A percentile compares a stretch with the other conserved stretches of the same genome.
Evolutionary conservation across 2,113 vertebrate species (phyloP).

Genomic region (Oplegnathus fasciatus): DNA sequence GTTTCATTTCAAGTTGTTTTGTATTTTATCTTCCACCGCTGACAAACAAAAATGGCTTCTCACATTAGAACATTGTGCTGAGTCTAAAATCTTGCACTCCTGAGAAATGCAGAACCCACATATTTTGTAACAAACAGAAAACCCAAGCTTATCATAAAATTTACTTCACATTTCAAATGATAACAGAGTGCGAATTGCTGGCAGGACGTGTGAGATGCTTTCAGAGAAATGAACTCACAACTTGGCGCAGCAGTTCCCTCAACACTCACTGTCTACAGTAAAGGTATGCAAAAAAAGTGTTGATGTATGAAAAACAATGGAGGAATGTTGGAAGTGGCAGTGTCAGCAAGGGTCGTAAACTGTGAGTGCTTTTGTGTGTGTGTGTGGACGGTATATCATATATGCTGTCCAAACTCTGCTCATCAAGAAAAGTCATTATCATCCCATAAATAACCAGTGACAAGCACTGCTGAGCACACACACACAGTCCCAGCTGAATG

Average conservation of each 20-base stretch:
- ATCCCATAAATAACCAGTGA: conserved; percentile 79
- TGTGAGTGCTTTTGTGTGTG: conserved; percentile 24
- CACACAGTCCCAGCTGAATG: conserved; percentile 75
- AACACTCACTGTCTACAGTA: conserved; percentile 47
- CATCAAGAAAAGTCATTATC: conserved; percentile 75
- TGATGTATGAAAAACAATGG: conserved; percentile 74
- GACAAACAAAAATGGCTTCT: conserved; percentile 56
- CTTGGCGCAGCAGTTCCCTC: conserved; percentile 25
- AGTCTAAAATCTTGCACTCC: conserved; percentile 20
- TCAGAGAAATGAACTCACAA: conserved; percentile 66
- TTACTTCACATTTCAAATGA: conserved; percentile 43
- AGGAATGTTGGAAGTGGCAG: conserved; percentile 72
- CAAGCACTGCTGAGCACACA: conserved; percentile 73
- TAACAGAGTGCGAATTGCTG: conserved; percentile 43
- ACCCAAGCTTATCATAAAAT: conserved; percentile 52
- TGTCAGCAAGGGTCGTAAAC: conserved; percentile 74
- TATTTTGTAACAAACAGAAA: conserved; percentile 58
- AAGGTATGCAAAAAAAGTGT: conserved; percentile 68
- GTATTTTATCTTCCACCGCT: conserved; percentile 29
- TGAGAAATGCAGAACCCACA: conserved; percentile 46
- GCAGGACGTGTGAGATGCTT: conserved; percentile 45
- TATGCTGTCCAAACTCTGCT: conserved; percentile 62
- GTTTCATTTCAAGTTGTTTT: conserved; percentile 37
- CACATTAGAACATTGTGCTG: conserved; percentile 38
- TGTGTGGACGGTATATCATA: conserved; percentile 62